A percentile compares a stretch with the other conserved stretches of the same genome.
Conservation (phyloP, 2,797 vertebrate genomes). For the Pogonophryne albipinna region DNA sequence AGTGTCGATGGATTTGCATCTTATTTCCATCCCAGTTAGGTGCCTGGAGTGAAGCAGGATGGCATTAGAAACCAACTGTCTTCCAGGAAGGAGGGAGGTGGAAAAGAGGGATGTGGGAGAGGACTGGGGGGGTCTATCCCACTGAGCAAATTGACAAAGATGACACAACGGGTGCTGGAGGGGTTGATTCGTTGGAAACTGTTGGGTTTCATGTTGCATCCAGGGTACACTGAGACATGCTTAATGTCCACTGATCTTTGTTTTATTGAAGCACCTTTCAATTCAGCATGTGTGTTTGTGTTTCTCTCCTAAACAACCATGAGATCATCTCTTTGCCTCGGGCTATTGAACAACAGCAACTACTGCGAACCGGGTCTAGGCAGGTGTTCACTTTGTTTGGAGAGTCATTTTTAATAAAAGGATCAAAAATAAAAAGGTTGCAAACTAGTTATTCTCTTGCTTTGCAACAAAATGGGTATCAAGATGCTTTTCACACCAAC, state of each 20-base stretch:
- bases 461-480: slow-evolving; percentile 6
- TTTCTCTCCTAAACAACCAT: slow-evolving; percentile 42
- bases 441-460: neutral
- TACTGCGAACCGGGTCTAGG: slow-evolving; percentile 15
- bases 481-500: neutral
- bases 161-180: slow-evolving; percentile 62
- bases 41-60: slow-evolving; percentile 61
- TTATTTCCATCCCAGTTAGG: slow-evolving; percentile 82
- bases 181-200: slow-evolving; percentile 51
- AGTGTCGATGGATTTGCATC: slow-evolving; percentile 82
- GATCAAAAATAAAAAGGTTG: neutral
- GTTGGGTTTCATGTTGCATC: slow-evolving; percentile 23
- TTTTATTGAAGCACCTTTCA: neutral
- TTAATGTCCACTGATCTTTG: slow-evolving; percentile 1
- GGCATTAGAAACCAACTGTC: slow-evolving; percentile 62
- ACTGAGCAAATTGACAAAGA: slow-evolving; percentile 65
- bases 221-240: neutral
- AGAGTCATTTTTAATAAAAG: slow-evolving; percentile 13
- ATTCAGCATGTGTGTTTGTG: slow-evolving; percentile 11
- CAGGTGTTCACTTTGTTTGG: slow-evolving; percentile 42
- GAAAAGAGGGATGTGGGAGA: slow-evolving; percentile 9
- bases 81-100: slow-evolving; percentile 52
- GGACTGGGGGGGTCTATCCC: slow-evolving; percentile 32
- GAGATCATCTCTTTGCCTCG: slow-evolving; percentile 46
- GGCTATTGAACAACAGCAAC: slow-evolving; percentile 29